Conservation (phyloP, 2,888 invertebrate species). For the Zonitis immaculata region DNA sequence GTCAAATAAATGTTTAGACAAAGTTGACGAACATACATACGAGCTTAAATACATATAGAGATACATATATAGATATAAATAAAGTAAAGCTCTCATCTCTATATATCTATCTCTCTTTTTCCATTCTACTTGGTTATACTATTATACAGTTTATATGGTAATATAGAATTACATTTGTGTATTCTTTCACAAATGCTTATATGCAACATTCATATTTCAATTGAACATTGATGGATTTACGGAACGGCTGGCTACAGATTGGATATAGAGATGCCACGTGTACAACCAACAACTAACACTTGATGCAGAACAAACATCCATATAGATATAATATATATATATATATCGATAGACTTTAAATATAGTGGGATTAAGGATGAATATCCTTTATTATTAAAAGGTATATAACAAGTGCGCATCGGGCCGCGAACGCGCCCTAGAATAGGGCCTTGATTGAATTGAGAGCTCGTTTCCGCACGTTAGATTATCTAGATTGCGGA, state of each 20-base stretch:
- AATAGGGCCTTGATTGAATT: slow-evolving; percentile 44
- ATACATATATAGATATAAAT: too few relatives aligned
- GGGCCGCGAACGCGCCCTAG: slow-evolving; percentile 35
- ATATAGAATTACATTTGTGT: slow-evolving; percentile 20
- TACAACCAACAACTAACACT: background rate
- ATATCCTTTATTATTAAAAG: slow-evolving; percentile 23
- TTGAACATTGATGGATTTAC: background rate
- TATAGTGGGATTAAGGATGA: slow-evolving; percentile 7
- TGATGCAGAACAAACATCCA: background rate
- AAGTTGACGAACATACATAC: slow-evolving; percentile 28
- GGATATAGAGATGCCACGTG: background rate
- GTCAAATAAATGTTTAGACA: slow-evolving; percentile 45
- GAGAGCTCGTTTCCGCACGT: slow-evolving; percentile 43
- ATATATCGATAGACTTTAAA: background rate
- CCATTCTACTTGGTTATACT: background rate
- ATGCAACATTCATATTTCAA: slow-evolving; percentile 7
- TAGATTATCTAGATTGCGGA: slow-evolving; percentile 39
- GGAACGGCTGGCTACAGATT: background rate
- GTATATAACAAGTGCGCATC: slow-evolving; percentile 36
- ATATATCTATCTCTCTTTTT: too few relatives aligned
- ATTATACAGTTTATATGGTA: slow-evolving; percentile 38
- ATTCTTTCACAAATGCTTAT: background rate
- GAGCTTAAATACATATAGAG: slow-evolving; percentile 32
- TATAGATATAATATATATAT: background rate
- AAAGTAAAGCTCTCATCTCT: background rate